Conservation (phyloP, 2,888 invertebrate genomes). For the Lobophora halterata region DNA sequence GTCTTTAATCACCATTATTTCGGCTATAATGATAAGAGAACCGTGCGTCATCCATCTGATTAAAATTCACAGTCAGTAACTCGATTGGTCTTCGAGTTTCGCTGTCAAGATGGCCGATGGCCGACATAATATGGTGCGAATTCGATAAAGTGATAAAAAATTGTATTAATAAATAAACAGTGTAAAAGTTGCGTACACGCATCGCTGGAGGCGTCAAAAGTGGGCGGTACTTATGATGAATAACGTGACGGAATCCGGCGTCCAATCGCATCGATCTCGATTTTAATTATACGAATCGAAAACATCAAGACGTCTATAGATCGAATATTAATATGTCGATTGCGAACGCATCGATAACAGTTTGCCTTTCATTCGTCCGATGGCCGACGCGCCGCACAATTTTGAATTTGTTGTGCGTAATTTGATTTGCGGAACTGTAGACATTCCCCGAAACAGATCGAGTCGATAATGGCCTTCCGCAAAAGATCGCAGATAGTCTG, state of each 20-base stretch:
- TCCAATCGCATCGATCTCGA: conserved; percentile 75
- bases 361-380: conserved; percentile 62
- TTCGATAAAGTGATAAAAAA: conserved; percentile 51
- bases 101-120: conserved; percentile 54
- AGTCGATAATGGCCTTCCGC: conserved; percentile 53
- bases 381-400: conserved; percentile 28
- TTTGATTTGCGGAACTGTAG: conserved; percentile 65
- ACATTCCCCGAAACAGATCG: conserved; percentile 63
- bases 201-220: conserved; percentile 78
- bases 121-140: conserved; percentile 50
- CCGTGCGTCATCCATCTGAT: conserved; percentile 12
- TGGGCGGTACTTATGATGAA: conserved; percentile 73
- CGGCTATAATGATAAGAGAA: conserved; percentile 11
- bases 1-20: conserved; percentile 25
- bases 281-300: conserved; percentile 79
- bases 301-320: conserved; percentile 70
- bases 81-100: conserved; percentile 27
- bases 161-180: conserved; percentile 62
- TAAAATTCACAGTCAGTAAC: conserved; percentile 21
- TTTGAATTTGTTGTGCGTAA: conserved; percentile 72
- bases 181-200: conserved; percentile 63
- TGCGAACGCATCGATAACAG: conserved; percentile 63
- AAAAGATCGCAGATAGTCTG: conserved; percentile 53
- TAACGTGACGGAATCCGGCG: conserved; percentile 75
- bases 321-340: conserved; percentile 79